These are phyloP conservation scores for Castor canadensis DNA, from an alignment of 2,113 vertebrate species.

Conservation along the genomic window DNA sequence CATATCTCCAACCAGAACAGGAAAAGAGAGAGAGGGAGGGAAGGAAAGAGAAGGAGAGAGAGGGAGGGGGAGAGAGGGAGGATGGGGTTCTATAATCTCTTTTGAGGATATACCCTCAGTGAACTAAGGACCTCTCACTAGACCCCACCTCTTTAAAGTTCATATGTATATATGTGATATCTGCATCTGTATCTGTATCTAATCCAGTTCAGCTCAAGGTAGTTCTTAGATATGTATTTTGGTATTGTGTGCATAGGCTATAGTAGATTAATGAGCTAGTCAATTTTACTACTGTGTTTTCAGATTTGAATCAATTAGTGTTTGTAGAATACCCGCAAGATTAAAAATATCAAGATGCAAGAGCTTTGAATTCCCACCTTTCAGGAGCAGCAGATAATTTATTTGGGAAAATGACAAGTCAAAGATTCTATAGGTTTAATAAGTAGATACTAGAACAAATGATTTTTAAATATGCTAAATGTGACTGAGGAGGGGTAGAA, in stretches of 20 bases:
- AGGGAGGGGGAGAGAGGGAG: background rate
- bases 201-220: background rate
- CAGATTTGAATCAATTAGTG: constrained; percentile 41
- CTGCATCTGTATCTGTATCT: too few species aligned
- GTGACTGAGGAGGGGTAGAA: background rate
- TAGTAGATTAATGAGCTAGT: constrained; percentile 1
- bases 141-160: too few species aligned
- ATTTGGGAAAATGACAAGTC: background rate
- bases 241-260: background rate
- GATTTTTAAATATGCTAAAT: background rate
- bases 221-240: background rate
- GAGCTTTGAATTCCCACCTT: background rate
- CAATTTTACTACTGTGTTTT: constrained; percentile 11
- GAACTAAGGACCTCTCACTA: background rate
- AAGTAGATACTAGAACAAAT: background rate
- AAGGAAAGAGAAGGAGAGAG: too few species aligned
- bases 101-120: background rate
- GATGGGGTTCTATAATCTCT: background rate
- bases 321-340: constrained; percentile 28
- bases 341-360: background rate
- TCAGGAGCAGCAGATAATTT: background rate
- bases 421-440: background rate
- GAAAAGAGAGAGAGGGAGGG: too few species aligned
- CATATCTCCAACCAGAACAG: background rate
- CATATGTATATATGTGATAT: too few species aligned